A percentile compares a stretch with the other conserved stretches of the same genome.
Conservation (phyloP, 2,113 vertebrate species). For the Syrrhaptes paradoxus region DNA sequence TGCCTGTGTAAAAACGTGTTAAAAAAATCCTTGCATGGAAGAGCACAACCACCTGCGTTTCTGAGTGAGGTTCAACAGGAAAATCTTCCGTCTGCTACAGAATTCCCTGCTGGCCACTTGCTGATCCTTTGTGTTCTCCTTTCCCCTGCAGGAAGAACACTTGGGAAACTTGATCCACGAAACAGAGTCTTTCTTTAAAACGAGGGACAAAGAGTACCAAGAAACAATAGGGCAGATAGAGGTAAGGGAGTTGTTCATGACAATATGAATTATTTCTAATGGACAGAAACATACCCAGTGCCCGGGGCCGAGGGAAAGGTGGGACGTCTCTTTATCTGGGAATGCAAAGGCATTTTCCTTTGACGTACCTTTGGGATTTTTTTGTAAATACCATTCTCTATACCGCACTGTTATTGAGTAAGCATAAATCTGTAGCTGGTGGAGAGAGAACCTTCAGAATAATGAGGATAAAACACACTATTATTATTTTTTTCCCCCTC, state of each 20-base stretch:
- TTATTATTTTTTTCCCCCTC: background rate
- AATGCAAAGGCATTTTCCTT: background rate
- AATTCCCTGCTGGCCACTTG: background rate
- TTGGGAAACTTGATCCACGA: constrained; percentile 94
- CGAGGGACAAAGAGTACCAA: constrained; percentile 95
- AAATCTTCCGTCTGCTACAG: background rate
- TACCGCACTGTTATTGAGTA: background rate
- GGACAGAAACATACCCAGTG: accelerated
- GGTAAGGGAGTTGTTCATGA: constrained; percentile 69
- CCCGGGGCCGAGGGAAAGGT: background rate
- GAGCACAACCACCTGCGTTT: background rate
- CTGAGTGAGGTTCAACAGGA: background rate
- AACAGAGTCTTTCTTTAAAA: constrained; percentile 95
- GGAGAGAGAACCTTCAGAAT: background rate
- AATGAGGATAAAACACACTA: background rate
- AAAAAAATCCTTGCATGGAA: background rate
- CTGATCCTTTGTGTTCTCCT: background rate
- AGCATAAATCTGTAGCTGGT: background rate
- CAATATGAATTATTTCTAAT: background rate
- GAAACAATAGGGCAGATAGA: constrained; percentile 96
- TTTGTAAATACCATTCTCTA: background rate
- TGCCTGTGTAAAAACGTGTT: background rate
- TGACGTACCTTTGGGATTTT: background rate
- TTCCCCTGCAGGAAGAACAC: constrained; percentile 85
- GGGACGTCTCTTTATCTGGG: background rate